Percentiles rank a stretch among this genome's conserved stretches.
phyloP scores from a whole-genome alignment of 2,888 invertebrate genomes.

The Tetragonisca angustula region DNA sequence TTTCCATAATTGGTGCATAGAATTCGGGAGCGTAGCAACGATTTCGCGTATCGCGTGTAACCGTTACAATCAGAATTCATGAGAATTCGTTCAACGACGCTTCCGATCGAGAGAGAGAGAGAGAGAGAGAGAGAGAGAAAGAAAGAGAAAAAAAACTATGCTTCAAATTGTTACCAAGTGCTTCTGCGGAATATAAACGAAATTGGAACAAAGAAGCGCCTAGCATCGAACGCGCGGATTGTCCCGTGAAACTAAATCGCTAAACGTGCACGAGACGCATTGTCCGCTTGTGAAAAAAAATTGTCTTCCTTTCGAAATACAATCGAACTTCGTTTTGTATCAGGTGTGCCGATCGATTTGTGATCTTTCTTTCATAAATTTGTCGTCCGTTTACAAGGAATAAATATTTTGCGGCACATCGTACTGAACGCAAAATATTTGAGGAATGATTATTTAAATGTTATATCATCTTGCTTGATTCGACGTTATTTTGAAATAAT shows the following conservation, averaged over 20 bases:
- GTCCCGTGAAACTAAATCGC: not conserved
- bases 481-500: no score
- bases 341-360: not conserved
- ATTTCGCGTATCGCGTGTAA: not conserved
- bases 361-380: no score
- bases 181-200: not conserved
- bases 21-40: slow-evolving; percentile 17
- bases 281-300: not conserved
- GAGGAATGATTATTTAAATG: no score
- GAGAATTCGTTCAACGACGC: slow-evolving; percentile 26
- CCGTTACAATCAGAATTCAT: slow-evolving; percentile 15
- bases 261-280: not conserved
- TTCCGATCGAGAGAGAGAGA: not conserved
- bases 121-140: no score
- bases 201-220: not conserved
- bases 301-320: not conserved
- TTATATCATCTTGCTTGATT: no score
- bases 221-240: not conserved
- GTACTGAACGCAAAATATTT: no score
- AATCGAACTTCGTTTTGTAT: not conserved
- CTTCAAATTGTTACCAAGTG: not conserved
- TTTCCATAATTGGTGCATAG: slow-evolving; percentile 5
- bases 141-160: not conserved
- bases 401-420: no score
- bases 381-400: no score